Base-by-base conservation (phyloP, 2,888 invertebrate species). In the Latrodectus hesperus region DNA sequence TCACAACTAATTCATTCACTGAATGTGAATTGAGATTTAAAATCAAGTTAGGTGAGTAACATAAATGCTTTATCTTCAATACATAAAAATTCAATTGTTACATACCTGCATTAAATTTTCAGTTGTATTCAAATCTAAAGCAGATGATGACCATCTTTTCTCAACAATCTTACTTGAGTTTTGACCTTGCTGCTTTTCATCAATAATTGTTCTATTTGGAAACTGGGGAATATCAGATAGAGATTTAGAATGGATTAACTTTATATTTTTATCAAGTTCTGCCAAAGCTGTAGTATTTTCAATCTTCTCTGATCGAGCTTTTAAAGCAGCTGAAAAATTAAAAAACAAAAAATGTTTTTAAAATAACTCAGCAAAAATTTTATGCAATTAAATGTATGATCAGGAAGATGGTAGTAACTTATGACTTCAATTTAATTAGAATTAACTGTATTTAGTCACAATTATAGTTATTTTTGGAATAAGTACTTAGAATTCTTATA, bases 121-220 rank as follows among this genome's bases (percentile, higher is more conserved):
- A 22, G 86, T 22, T 26, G 77, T 22, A 53, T 87, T 87, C 10
- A 87, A 53, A 64, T 87, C 86, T 51, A 87, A 68, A 10, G 86
- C 86, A 14, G 86, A 87, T 16, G 86, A 87, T n/a, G 86, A 87
- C 86, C 86, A 87, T 74, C 86, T 72, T 38, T 87, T 87, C 26
- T 87, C 86, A 22, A 87, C 77, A n/a, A 81, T 70, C 60, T 82
- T 82, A 26, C 64, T 38, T 70, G 64, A 65, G 14, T 64, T 64
- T 10, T 60, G 11, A 38, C 16, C 64, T 67, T 60, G 49, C 14
- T 51, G 12, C 1, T 68, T 70, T 12, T 81, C 81, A 3, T 77
- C 81, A 26, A 73, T 17, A 38, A 64, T 10, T 53, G 73, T 22
- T 17, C 60, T 72, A 60, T 60, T 78, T 38, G 87, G 74, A 78